Base-by-base conservation (phyloP, 2,797 vertebrate genomes). In the Rhinoraja longicauda region DNA sequence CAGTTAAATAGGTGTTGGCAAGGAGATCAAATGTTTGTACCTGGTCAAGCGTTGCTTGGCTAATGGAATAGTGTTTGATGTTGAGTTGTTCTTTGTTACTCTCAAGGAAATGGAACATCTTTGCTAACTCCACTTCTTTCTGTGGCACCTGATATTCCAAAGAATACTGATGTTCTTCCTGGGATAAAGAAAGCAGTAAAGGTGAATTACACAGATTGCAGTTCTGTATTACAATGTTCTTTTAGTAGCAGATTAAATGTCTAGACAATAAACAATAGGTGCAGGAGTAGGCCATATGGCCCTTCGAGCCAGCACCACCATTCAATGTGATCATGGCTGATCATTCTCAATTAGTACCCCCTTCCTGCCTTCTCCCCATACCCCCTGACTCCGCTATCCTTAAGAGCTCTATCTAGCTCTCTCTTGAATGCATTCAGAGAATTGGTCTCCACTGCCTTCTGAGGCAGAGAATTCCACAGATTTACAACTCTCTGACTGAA, bases 1-100 rank as follows among this genome's bases (percentile, higher is more conserved):
- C 73, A 75, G 73, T 75, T 75, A n/a, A 32, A 32, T 32, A 77
- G 10, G 77, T 77, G n/a, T 15, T 29, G 75, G 12, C 13, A 67
- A 64, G 17, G 26, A 88, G 32, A 64, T 64, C 17, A 88, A 19
- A 88, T 88, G 17, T 57, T 73, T 53, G 1, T 94, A 96, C 96
- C 96, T 97, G 94, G 10, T 97, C 96, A 94, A 97, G 93, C 7
- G 94, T 94, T 5, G 95, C 94, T 93, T 96, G 95, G 90, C 90
- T 95, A 64, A 96, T 94, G 79, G 96, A 95, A 93, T 96, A 97
- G 78, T 94, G 95, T 36, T 94, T 93, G 45, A 96, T 95, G n/a
- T 93, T 93, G 59, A 95, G 92, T 92, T 92, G 84, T 19, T 8
- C 6, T 94, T 95, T 96, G 4, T 95, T 94, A 75, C 94, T 94